Evolutionary conservation across 2,113 vertebrate genomes (phyloP).

Genomic region (Caranx ignobilis): DNA sequence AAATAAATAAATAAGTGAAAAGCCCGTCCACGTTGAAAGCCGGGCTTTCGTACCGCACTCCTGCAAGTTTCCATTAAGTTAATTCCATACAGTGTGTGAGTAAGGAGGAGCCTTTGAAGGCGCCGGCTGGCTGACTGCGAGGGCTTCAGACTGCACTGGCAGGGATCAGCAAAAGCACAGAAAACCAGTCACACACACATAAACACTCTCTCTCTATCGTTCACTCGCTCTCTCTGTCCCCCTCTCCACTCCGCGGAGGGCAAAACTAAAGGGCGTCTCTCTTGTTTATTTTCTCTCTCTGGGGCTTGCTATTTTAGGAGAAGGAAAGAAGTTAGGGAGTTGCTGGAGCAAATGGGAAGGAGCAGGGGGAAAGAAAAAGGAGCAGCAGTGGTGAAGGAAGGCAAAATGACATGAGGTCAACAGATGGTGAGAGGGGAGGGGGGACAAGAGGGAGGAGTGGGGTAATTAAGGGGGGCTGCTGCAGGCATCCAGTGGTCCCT

Average conservation of each 20-base stretch:
- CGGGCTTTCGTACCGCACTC: slow-evolving; percentile 22
- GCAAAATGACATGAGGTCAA: slow-evolving; percentile 80
- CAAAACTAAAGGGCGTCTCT: slow-evolving; percentile 67
- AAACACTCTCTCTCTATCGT: slow-evolving; percentile 29
- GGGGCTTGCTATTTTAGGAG: slow-evolving; percentile 77
- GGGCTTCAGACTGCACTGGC: slow-evolving; percentile 47
- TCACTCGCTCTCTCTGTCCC: slow-evolving; percentile 27
- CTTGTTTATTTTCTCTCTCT: slow-evolving; percentile 72
- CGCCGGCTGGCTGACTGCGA: slow-evolving; percentile 43
- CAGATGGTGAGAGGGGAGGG: slow-evolving; percentile 77
- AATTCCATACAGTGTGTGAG: slow-evolving; percentile 53
- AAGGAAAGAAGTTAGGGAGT: slow-evolving; percentile 66
- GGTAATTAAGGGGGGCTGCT: slow-evolving; percentile 62
- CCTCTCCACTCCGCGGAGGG: slow-evolving; percentile 38
- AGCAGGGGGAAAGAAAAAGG: slow-evolving; percentile 22
- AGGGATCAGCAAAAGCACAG: slow-evolving; percentile 57
- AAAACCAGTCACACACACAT: slow-evolving; percentile 52
- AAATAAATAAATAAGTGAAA: slow-evolving; percentile 10
- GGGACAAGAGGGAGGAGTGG: slow-evolving; percentile 2
- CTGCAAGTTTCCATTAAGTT: slow-evolving; percentile 65
- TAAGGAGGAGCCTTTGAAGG: slow-evolving; percentile 65
- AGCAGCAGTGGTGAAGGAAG: slow-evolving; percentile 67
- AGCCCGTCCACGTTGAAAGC: not conserved
- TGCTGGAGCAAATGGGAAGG: slow-evolving; percentile 56
- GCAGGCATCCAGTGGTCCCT: slow-evolving; percentile 44